Evolutionary conservation across 2,113 vertebrate genomes (phyloP).

Genomic region (rabbit (Oryctolagus cuniculus)): mOryCun1.1 NC_091438.1:52510001-52510500

Average conservation of each 20-base stretch:
- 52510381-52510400: not conserved
- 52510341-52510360: not conserved
- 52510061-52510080: not conserved
- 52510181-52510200: not conserved
- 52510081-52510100: not conserved
- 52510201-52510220: not conserved
- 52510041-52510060: not conserved
- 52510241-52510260: not conserved
- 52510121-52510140: not conserved
- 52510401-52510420: not conserved
- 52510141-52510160: not conserved
- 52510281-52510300: not conserved
- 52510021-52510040: not conserved
- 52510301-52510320: constrained; percentile 29
- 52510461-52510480: not conserved
- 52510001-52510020: not conserved
- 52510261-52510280: not conserved
- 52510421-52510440: not conserved
- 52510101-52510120: not conserved
- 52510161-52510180: not conserved
- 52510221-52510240: not conserved
- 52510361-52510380: constrained; percentile 6
- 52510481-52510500: not conserved
- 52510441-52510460: not conserved
- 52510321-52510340: not conserved